Evolutionary conservation across 2,797 vertebrate genomes (phyloP).

Genomic region (Sebastolobus alascanus): DNA sequence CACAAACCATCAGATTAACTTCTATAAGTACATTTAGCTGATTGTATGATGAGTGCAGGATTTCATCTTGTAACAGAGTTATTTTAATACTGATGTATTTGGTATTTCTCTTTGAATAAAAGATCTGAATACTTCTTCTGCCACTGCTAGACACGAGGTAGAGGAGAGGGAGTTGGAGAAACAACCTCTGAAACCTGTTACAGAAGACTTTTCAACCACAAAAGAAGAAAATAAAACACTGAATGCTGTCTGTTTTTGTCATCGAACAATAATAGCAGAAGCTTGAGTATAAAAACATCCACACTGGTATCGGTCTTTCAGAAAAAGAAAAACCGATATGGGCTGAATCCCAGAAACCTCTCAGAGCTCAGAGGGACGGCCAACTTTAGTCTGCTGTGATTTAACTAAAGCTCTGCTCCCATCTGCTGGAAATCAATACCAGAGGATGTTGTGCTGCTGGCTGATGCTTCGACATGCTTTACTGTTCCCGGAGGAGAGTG

Average conservation of each 20-base stretch:
- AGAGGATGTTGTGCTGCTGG: slow-evolving; percentile 53
- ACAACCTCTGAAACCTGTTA: background rate
- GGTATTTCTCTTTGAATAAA: background rate
- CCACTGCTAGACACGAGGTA: background rate
- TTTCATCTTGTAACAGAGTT: background rate
- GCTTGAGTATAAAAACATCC: background rate
- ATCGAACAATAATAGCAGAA: background rate
- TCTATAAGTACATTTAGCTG: background rate
- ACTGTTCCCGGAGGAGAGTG: slow-evolving; percentile 50
- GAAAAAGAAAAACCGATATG: background rate
- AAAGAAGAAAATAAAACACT: background rate
- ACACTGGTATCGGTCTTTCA: background rate
- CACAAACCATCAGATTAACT: background rate
- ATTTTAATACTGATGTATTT: background rate
- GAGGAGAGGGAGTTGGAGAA: too few species aligned
- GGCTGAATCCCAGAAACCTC: slow-evolving; percentile 12
- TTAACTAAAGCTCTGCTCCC: slow-evolving; percentile 62
- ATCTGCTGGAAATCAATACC: slow-evolving; percentile 69
- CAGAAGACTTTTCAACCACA: background rate
- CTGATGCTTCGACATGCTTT: slow-evolving; percentile 37
- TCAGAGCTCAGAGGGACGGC: background rate
- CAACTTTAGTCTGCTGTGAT: slow-evolving; percentile 49
- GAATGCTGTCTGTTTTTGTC: background rate
- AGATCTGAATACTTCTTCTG: background rate
- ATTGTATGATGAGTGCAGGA: background rate